phyloP scores from a whole-genome alignment of 2,888 invertebrate species.

The Clusia tigrina region DNA sequence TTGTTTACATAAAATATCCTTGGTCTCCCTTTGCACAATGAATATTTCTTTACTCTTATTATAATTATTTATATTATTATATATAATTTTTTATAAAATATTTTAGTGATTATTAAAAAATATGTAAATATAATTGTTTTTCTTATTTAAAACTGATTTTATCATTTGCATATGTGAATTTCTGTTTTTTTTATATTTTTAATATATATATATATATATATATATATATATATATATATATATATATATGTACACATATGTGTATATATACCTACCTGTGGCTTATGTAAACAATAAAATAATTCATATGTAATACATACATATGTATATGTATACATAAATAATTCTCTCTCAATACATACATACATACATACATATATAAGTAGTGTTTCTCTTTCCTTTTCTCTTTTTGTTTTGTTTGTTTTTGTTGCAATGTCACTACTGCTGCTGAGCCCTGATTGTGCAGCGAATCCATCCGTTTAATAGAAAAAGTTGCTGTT shows the following conservation, averaged over 20 bases:
- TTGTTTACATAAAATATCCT: too few species aligned
- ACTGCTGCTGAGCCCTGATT: too few species aligned
- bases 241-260: neutral
- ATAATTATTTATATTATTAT: neutral
- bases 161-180: constrained; percentile 3
- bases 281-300: too few species aligned
- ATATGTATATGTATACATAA: constrained; percentile 2
- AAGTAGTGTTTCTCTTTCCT: neutral
- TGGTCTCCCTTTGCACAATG: too few species aligned
- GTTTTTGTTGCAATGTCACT: too few species aligned
- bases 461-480: too few species aligned
- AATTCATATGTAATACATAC: neutral
- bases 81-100: too few species aligned
- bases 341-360: neutral
- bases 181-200: neutral
- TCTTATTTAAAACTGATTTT: constrained; percentile 7
- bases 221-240: constrained; percentile 1
- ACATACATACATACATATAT: neutral
- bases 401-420: too few species aligned
- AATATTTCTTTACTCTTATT: constrained; percentile 3
- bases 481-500: neutral
- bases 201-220: neutral
- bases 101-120: too few species aligned
- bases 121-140: constrained; percentile 2
- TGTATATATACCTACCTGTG: neutral